Percentiles rank a stretch among this genome's conserved stretches.
Conservation (phyloP, 2,113 vertebrate species). For the Leucoraja erinaceus region DNA sequence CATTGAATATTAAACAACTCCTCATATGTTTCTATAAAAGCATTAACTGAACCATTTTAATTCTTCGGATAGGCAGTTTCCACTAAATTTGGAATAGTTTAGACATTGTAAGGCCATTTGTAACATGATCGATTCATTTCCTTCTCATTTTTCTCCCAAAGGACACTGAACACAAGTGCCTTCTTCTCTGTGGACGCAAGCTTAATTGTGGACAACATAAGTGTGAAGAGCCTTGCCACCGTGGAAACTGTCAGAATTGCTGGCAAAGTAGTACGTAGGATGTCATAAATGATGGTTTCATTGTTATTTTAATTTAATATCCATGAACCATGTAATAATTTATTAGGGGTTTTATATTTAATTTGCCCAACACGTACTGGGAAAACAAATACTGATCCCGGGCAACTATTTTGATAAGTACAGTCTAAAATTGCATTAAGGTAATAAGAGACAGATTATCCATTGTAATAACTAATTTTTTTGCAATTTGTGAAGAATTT, state of each 20-base stretch:
- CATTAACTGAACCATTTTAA: neutral
- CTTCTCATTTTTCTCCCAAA: constrained; percentile 45
- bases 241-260: constrained; percentile 88
- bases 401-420: neutral
- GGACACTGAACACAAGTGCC: constrained; percentile 83
- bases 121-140: constrained; percentile 2
- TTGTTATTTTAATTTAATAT: neutral
- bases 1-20: neutral
- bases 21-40: neutral
- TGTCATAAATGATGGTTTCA: neutral
- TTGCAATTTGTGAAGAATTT: neutral
- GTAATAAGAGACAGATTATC: neutral
- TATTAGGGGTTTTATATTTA: neutral
- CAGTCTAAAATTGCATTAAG: neutral
- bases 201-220: constrained; percentile 92
- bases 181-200: constrained; percentile 87
- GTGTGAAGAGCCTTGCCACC: constrained; percentile 91
- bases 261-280: constrained; percentile 89
- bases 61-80: neutral
- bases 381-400: neutral
- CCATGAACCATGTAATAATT: neutral
- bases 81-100: neutral
- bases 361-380: neutral
- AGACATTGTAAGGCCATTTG: neutral
- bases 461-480: neutral